A percentile compares a stretch with the other conserved stretches of the same genome.
Conservation (phyloP, 1,140 invertebrate genomes). For the Pogonus chalceus region DNA sequence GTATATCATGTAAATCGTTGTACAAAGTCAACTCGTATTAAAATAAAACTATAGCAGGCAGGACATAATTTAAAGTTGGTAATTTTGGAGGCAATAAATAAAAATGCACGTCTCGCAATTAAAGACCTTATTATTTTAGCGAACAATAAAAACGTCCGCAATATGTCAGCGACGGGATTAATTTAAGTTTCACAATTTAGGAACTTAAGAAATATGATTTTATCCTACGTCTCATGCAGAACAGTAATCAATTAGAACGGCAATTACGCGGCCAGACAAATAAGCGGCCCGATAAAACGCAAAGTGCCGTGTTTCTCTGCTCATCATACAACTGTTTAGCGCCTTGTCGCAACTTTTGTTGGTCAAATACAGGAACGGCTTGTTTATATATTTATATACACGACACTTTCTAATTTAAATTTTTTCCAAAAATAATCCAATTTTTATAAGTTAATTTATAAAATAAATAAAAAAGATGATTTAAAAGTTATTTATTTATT, state of each 20-base stretch:
- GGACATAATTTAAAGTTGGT: slow-evolving; percentile 5
- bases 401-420: too few species aligned
- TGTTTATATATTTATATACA: too few species aligned
- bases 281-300: background rate
- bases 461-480: too few species aligned
- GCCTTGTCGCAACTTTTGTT: too few species aligned
- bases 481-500: too few species aligned
- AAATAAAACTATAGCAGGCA: slow-evolving; percentile 2
- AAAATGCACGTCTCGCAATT: slow-evolving; percentile 2
- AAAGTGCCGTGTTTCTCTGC: background rate
- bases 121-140: background rate
- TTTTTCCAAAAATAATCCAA: too few species aligned
- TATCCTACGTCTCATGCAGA: background rate
- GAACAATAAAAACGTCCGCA: slow-evolving; percentile 4
- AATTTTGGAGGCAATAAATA: slow-evolving; percentile 5
- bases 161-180: background rate
- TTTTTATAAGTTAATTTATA: too few species aligned
- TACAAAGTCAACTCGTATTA: slow-evolving; percentile 1
- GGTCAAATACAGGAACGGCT: too few species aligned
- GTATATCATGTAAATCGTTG: slow-evolving; percentile 1
- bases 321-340: too few species aligned
- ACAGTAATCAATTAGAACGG: background rate
- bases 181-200: slow-evolving; percentile 4
- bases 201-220: slow-evolving; percentile 5
- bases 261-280: background rate